These are phyloP conservation scores for Circaetus cinerascens DNA, from an alignment of 2,113 vertebrate species.

Conservation along the genomic window DNA sequence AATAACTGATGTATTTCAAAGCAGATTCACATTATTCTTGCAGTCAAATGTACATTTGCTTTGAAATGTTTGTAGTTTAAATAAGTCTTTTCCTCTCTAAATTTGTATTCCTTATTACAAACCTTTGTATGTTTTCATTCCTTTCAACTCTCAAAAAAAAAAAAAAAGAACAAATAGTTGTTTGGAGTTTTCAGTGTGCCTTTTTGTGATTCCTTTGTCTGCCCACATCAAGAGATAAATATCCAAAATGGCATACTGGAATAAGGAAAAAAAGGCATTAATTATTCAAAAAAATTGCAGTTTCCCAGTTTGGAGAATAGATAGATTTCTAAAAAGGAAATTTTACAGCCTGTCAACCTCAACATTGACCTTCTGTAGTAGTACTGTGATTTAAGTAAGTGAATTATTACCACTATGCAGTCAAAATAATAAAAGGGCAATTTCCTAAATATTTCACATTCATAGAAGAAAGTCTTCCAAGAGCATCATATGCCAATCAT, in stretches of 20 bases:
- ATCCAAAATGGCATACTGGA: background rate
- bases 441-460: constrained; percentile 32
- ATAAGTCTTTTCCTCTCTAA: background rate
- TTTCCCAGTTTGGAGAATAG: background rate
- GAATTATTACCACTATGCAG: background rate
- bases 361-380: background rate
- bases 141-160: background rate
- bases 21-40: background rate
- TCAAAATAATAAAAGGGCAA: constrained; percentile 14
- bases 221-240: background rate
- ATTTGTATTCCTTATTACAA: background rate
- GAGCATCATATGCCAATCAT: background rate
- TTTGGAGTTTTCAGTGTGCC: background rate
- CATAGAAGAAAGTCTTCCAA: background rate
- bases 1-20: background rate
- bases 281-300: background rate
- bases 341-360: constrained; percentile 37
- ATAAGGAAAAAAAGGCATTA: background rate
- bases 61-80: background rate
- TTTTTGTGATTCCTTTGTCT: background rate
- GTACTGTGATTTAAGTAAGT: constrained; percentile 10
- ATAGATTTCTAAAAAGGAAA: constrained; percentile 2
- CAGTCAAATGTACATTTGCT: background rate
- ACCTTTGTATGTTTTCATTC: background rate
- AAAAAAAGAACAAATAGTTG: background rate